These are phyloP conservation scores for Mus spretus DNA, from an alignment of 2,797 vertebrate species.

Conservation along the genomic window DNA sequence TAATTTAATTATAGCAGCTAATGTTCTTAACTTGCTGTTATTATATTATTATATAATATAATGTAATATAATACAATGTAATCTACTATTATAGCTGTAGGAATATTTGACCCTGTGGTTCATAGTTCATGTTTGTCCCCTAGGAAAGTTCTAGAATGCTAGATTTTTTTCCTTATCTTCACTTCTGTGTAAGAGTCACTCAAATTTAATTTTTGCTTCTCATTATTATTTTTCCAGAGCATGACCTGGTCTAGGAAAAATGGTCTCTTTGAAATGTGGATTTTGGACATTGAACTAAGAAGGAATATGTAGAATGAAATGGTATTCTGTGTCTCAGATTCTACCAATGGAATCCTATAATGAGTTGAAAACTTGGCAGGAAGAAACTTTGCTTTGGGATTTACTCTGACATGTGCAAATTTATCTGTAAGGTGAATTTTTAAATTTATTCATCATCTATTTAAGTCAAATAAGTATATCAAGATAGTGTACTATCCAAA, in stretches of 20 bases:
- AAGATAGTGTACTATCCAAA: background rate
- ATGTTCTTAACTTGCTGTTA: too few relatives aligned
- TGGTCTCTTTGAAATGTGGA: slow-evolving; percentile 50
- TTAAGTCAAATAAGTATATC: slow-evolving; percentile 24
- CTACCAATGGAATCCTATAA: slow-evolving; percentile 21
- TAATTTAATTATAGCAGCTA: slow-evolving; percentile 4
- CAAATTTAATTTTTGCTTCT: slow-evolving; percentile 53
- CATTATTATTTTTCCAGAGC: slow-evolving; percentile 12
- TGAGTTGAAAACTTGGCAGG: slow-evolving; percentile 25
- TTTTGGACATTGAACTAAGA: slow-evolving; percentile 50
- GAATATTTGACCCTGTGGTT: background rate
- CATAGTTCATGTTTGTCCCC: background rate
- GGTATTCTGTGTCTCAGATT: slow-evolving; percentile 8
- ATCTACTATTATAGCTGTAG: background rate
- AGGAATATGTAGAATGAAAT: slow-evolving; percentile 43
- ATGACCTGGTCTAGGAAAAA: slow-evolving; percentile 28
- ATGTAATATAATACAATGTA: background rate
- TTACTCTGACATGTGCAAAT: slow-evolving; percentile 2
- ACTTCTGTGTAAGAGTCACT: slow-evolving; percentile 36
- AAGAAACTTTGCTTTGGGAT: background rate
- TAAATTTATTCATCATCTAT: slow-evolving; percentile 39
- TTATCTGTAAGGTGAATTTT: background rate
- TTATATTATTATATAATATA: background rate
- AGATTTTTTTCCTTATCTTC: background rate
- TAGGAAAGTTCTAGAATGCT: background rate